phyloP scores from a whole-genome alignment of 92 coral and sea anemone genomes.

The Porites cylindrica region DNA sequence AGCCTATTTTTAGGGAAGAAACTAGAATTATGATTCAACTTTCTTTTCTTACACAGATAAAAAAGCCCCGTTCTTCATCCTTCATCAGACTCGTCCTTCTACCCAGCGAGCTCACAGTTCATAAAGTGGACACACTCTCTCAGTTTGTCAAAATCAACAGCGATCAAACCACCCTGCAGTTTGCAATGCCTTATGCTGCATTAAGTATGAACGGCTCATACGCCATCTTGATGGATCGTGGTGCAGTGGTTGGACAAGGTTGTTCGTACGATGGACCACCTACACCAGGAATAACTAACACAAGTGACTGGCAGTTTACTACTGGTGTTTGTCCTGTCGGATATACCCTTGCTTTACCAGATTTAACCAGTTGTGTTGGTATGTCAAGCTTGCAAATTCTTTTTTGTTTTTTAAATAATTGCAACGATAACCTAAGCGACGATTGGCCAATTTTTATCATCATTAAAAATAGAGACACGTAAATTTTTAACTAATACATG shows the following conservation, averaged over 20 bases:
- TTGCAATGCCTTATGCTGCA: slow-evolving; percentile 37
- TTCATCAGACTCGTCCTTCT: slow-evolving; percentile 42
- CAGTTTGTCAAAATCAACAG: background rate
- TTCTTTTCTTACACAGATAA: slow-evolving; percentile 24
- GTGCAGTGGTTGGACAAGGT: slow-evolving; percentile 66
- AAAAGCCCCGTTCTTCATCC: slow-evolving; percentile 42
- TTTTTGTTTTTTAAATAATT: too few species aligned
- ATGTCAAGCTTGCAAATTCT: background rate
- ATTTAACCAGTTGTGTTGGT: background rate
- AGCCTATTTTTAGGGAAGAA: too few species aligned
- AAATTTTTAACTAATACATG: too few species aligned
- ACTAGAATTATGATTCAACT: too few species aligned
- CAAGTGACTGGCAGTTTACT: slow-evolving; percentile 31
- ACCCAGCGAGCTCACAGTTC: slow-evolving; percentile 21
- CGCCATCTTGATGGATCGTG: slow-evolving; percentile 52
- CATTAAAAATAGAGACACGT: too few species aligned
- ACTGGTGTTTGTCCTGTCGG: slow-evolving; percentile 41
- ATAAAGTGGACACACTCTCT: slow-evolving; percentile 46
- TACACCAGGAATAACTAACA: slow-evolving; percentile 41
- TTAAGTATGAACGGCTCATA: slow-evolving; percentile 63
- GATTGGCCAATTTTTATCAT: too few species aligned
- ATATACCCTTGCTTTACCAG: slow-evolving; percentile 23
- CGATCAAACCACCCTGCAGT: slow-evolving; percentile 32
- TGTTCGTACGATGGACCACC: slow-evolving; percentile 70
- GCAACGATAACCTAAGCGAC: too few species aligned